These are phyloP conservation scores for Hipposideros larvatus DNA, from an alignment of 2,797 vertebrate genomes.

Conservation along the genomic window DNA sequence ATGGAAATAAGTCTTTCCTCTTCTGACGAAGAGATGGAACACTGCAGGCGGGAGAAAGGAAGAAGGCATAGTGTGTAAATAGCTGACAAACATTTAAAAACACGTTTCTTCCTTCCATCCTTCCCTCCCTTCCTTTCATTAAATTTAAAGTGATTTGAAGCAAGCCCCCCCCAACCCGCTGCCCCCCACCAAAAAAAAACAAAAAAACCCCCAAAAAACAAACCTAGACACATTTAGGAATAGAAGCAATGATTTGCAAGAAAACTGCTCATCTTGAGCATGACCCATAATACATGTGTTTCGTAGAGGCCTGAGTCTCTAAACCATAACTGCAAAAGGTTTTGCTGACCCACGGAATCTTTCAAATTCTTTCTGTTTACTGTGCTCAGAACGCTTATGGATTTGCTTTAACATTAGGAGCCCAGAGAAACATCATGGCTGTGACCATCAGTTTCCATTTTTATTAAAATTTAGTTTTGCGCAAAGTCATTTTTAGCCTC, in stretches of 20 bases:
- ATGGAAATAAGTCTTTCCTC: conserved; percentile 90
- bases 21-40: conserved; percentile 86
- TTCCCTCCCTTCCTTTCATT: no score
- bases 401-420: conserved; percentile 19
- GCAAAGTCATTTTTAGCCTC: conserved; percentile 68
- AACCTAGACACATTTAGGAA: neutral
- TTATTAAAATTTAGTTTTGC: conserved; percentile 70
- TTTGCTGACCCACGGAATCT: conserved; percentile 40
- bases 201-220: neutral
- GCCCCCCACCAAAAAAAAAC: neutral
- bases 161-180: neutral
- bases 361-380: neutral
- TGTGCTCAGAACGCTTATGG: conserved; percentile 2
- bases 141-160: neutral
- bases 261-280: neutral
- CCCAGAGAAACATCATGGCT: neutral
- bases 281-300: neutral
- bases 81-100: conserved; percentile 11
- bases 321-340: neutral
- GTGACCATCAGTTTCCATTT: conserved; percentile 32
- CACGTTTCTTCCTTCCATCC: neutral
- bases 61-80: neutral
- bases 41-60: conserved; percentile 80
- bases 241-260: neutral
- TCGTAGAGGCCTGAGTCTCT: neutral